These are phyloP conservation scores for Lynx canadensis DNA, from an alignment of 2,113 vertebrate species.

Conservation along the genomic window DNA sequence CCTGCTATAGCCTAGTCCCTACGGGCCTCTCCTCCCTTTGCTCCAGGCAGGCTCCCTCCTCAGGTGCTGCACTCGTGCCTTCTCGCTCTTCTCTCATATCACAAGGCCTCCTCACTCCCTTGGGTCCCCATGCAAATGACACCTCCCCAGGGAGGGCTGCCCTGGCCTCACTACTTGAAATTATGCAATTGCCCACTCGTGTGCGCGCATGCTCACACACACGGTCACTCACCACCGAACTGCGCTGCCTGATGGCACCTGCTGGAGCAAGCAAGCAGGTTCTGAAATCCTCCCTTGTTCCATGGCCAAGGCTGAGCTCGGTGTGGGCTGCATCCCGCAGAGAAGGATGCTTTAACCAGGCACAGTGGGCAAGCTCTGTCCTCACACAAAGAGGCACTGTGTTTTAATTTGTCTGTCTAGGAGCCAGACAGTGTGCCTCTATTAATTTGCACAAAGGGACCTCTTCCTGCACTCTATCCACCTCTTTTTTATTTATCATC, in stretches of 20 bases:
- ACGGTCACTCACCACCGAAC: not conserved
- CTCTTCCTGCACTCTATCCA: not conserved
- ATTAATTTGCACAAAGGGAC: not conserved
- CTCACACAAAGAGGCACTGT: too few relatives aligned
- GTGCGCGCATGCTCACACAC: accelerated
- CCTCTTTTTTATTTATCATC: not conserved
- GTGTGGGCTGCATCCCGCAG: accelerated
- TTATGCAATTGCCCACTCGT: too few relatives aligned
- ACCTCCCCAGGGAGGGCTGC: not conserved
- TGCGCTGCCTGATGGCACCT: accelerated
- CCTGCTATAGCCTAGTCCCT: too few relatives aligned
- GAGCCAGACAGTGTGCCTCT: not conserved
- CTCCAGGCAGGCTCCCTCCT: not conserved
- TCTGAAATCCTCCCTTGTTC: not conserved
- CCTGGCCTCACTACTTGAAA: not conserved
- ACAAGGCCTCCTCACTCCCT: not conserved
- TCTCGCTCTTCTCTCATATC: not conserved
- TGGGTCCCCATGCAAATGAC: not conserved
- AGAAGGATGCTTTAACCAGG: too few relatives aligned
- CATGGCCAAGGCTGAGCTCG: too few relatives aligned
- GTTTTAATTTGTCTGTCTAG: not conserved
- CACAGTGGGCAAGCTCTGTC: not conserved
- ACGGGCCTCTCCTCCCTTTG: accelerated
- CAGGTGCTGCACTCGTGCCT: accelerated
- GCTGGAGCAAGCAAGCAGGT: accelerated